Evolutionary conservation across 2,888 invertebrate species (phyloP).

Genomic region (Carabus problematicus): DNA sequence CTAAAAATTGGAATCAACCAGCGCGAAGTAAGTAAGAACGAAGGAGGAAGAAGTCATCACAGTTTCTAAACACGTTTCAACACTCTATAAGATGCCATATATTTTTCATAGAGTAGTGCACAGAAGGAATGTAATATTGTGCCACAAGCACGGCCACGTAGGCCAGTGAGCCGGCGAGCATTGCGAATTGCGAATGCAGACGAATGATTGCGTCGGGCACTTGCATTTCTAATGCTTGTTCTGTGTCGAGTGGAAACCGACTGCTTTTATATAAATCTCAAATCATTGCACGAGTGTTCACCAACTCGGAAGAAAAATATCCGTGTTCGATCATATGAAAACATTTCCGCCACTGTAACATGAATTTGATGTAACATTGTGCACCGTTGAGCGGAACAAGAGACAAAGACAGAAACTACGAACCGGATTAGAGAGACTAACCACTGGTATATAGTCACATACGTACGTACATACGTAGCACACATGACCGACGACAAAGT

Average conservation of each 20-base stretch:
- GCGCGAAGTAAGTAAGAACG: constrained; percentile 2
- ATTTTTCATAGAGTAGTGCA: constrained; percentile 38
- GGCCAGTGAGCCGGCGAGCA: neutral
- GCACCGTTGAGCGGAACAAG: neutral
- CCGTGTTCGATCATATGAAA: constrained; percentile 37
- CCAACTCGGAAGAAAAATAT: constrained; percentile 34
- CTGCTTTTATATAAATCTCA: constrained; percentile 42
- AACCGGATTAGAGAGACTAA: too few relatives aligned
- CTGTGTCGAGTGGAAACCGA: constrained; percentile 30
- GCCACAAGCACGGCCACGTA: neutral
- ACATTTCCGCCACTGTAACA: constrained; percentile 36
- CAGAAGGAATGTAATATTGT: constrained; percentile 37
- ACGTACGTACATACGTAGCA: too few relatives aligned
- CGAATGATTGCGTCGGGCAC: neutral
- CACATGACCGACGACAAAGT: too few relatives aligned
- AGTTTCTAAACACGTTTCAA: constrained; percentile 35
- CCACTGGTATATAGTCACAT: too few relatives aligned
- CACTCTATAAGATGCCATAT: constrained; percentile 39
- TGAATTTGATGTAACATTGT: constrained; percentile 27
- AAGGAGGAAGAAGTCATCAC: constrained; percentile 23
- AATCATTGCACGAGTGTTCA: constrained; percentile 33
- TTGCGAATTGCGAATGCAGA: neutral
- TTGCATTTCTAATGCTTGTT: constrained; percentile 33
- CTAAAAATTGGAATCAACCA: constrained; percentile 15
- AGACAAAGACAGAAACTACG: too few relatives aligned